Base-by-base conservation (phyloP, 2,797 vertebrate species). In the Sebastes hopkinsi region DNA sequence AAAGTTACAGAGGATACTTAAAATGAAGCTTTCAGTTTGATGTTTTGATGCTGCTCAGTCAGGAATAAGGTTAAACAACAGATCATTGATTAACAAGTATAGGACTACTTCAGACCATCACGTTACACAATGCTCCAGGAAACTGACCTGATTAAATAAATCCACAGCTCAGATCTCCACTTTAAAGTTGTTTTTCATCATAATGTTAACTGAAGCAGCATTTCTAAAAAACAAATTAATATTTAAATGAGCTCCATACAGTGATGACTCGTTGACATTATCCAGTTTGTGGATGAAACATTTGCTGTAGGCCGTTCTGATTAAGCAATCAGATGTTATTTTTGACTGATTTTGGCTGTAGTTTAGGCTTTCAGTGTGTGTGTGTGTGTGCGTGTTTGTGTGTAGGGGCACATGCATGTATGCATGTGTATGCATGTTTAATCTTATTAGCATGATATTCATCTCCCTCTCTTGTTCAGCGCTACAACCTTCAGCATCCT, bases 141-240 rank as follows among this genome's bases (percentile, higher is more conserved):
- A 82, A 87, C 42, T 80, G 84, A 84, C 87, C 89, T 83, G 77
- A 89, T 90, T 87, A 75, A 64, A 54, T 75, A 62, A 67, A 77
- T 16, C 65, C 73, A 79, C 20, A 27, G 80, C 75, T 75, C 32
- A 2, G 2, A 74, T 55, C 22, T 72, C 50, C 52, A 58, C 67
- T 82, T 79, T 36, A 55, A 78, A 72, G 59, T 5, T 29, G 14
- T 65, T 50, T 67, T 70, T 62, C 36, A 32, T 67, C 46, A 70
- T 65, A 22, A 32, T 61, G 78, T 84, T 61, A 75, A 83, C 46
- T 23, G 52, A 77, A 79, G 65, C 64, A 60, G 65, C 60, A 55
- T 72, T 74, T 82, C 62, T 81, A 54, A 75, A 80, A 78, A 60
- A 20, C 14, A 67, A 71, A 83, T 83, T 29, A 79, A 79, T 46